Evolutionary conservation across 2,888 invertebrate genomes (phyloP), one percentile per base, ranked within the genome.

Genomic region (Galerucella calmariensis): DNA sequence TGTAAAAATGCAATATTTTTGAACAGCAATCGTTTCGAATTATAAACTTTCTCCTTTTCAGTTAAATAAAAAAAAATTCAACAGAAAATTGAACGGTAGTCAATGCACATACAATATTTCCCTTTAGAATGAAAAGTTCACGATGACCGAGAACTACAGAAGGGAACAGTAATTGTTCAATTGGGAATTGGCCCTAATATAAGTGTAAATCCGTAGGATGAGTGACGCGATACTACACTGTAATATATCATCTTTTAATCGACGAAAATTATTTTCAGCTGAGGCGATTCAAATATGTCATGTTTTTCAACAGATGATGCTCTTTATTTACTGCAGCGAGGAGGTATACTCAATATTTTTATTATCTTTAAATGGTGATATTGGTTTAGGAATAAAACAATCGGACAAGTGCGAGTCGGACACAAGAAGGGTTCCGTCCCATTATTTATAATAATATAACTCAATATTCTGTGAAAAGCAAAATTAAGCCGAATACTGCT

Each of bases 141-240:
- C 62, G n/a, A 70, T 51, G 8, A 44, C 14, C 20, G 44, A 56
- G 41, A 56, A 46, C 41, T 53, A 35, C 11, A 9, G 63, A 65
- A 48, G 69, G 75, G 74, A 80, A 16, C 16, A 11, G 16, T 85
- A 85, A 85, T 85, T 81, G 84, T 81, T 80, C 84, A 79, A 79
- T 79, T 75, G 85, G 85, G 85, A 85, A 85, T 84, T 81, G 79
- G 79, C 84, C 84, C 84, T 79, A 84, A 84, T 84, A 84, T 84
- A 84, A 83, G 79, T 83, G 81, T n/a, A 65, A 71, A 65, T 71
- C 71, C 71, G 65, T 62, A 41, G 62, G 53, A 48, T 80, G 83
- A 79, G 73, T 56, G 56, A 71, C 53, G 58, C 71, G 80, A 82
- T 82, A 82, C 83, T 82, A 83, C 83, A 85, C 84, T 84, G 20